These are phyloP conservation scores for Zaprionus camerounensis DNA, from an alignment of 1,140 invertebrate species.

Conservation along the genomic window DNA sequence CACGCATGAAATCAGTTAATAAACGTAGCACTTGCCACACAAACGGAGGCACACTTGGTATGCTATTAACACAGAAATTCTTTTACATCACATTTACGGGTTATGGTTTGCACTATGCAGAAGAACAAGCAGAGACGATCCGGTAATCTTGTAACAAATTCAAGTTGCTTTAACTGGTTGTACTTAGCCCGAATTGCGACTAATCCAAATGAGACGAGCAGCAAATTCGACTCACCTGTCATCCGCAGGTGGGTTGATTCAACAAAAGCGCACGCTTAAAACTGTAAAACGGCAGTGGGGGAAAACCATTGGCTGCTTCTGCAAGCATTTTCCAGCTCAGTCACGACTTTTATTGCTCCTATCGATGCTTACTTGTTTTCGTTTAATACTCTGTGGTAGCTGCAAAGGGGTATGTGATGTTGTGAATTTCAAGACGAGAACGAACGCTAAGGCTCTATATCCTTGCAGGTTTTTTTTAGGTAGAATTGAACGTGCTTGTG, in stretches of 20 bases:
- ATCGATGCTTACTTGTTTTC: slow-evolving; percentile 24
- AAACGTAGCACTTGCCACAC: slow-evolving; percentile 22
- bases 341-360: slow-evolving; percentile 2
- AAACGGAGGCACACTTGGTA: neutral
- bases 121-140: slow-evolving; percentile 5
- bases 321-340: neutral
- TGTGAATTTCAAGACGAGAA: neutral
- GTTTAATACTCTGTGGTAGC: neutral
- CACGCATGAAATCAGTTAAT: slow-evolving; percentile 46
- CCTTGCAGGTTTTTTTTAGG: no score
- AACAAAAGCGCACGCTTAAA: slow-evolving; percentile 6
- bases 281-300: slow-evolving; percentile 10
- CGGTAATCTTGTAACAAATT: slow-evolving; percentile 11
- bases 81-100: slow-evolving; percentile 34
- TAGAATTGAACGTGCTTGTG: no score
- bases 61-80: slow-evolving; percentile 29
- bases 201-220: slow-evolving; percentile 28
- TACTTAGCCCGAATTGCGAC: slow-evolving; percentile 5
- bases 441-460: no score
- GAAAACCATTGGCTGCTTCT: slow-evolving; percentile 5
- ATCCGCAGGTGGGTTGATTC: neutral
- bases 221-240: slow-evolving; percentile 28
- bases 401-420: neutral
- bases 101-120: slow-evolving; percentile 8
- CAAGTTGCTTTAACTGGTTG: slow-evolving; percentile 33